Conservation (phyloP, 2,888 invertebrate species). For the Chrysolina haemoptera region DNA sequence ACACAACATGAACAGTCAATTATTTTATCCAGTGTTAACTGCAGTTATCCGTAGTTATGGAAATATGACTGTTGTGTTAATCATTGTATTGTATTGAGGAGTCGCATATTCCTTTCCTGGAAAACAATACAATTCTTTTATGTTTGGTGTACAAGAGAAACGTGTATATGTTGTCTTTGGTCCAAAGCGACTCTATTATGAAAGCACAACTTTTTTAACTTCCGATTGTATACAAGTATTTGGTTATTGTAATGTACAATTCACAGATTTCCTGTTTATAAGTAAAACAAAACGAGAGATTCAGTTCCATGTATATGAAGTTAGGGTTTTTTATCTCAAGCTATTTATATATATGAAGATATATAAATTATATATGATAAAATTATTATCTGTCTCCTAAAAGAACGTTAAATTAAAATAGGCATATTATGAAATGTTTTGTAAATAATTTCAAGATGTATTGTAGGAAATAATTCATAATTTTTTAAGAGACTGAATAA, state of each 20-base stretch:
- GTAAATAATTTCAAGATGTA: slow-evolving; percentile 49
- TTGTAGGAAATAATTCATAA: slow-evolving; percentile 37
- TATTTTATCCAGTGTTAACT: slow-evolving; percentile 47
- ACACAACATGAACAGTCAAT: slow-evolving; percentile 63
- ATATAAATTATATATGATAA: slow-evolving; percentile 39
- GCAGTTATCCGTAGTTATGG: slow-evolving; percentile 42
- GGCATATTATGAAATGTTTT: slow-evolving; percentile 37
- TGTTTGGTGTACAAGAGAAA: slow-evolving; percentile 34
- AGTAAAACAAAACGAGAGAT: slow-evolving; percentile 49
- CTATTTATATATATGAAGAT: slow-evolving; percentile 51
- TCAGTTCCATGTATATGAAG: slow-evolving; percentile 56
- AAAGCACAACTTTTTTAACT: slow-evolving; percentile 59
- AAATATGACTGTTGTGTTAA: slow-evolving; percentile 32
- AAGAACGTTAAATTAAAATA: slow-evolving; percentile 37
- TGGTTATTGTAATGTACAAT: slow-evolving; percentile 45
- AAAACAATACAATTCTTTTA: slow-evolving; percentile 39
- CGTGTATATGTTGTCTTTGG: slow-evolving; percentile 34
- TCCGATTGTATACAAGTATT: slow-evolving; percentile 56
- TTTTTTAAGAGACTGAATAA: slow-evolving; percentile 48
- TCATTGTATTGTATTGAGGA: slow-evolving; percentile 28
- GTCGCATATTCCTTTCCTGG: slow-evolving; percentile 26
- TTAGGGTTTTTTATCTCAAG: slow-evolving; percentile 52
- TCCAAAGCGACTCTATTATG: slow-evolving; percentile 33
- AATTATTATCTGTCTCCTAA: slow-evolving; percentile 46
- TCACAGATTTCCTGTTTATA: slow-evolving; percentile 40